phyloP scores from a whole-genome alignment of 2,888 invertebrate genomes.

The Volucella inanis region DNA sequence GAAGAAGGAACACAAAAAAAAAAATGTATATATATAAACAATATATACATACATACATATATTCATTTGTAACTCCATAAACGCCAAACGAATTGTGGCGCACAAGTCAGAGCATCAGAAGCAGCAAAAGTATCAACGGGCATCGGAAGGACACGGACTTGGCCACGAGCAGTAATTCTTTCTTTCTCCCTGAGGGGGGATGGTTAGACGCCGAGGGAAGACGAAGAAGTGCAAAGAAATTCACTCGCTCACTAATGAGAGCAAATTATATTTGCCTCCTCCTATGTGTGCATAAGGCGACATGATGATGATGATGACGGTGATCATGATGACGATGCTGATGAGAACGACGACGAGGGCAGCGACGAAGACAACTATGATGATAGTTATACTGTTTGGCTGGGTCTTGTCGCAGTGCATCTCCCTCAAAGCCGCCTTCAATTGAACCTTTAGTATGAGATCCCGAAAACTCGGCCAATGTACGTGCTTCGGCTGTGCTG shows the following conservation, averaged over 20 bases:
- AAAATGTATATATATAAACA: background rate
- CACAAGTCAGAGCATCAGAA: conserved; percentile 39
- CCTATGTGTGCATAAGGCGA: conserved; percentile 75
- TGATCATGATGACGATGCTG: conserved; percentile 47
- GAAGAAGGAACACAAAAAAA: background rate
- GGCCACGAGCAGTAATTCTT: conserved; percentile 15
- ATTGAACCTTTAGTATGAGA: conserved; percentile 58
- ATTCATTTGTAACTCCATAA: background rate
- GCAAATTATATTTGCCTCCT: conserved; percentile 75
- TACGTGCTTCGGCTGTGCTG: conserved; percentile 44
- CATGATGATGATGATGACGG: conserved; percentile 70
- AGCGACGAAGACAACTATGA: conserved; percentile 39
- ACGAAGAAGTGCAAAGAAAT: conserved; percentile 76
- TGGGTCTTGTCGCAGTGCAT: conserved; percentile 28
- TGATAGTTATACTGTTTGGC: conserved; percentile 65
- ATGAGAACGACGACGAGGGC: conserved; percentile 34
- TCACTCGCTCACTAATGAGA: conserved; percentile 76
- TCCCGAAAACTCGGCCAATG: conserved; percentile 62
- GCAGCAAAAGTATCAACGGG: conserved; percentile 10
- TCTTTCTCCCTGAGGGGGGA: conserved; percentile 20
- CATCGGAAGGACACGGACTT: conserved; percentile 1
- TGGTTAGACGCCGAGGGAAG: conserved; percentile 68
- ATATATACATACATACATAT: too few species aligned
- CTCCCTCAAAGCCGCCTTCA: conserved; percentile 47
- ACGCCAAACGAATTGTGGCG: conserved; percentile 54